Evolutionary conservation across 2,797 vertebrate genomes (phyloP).

Genomic region (Chaunax sp.): DNA sequence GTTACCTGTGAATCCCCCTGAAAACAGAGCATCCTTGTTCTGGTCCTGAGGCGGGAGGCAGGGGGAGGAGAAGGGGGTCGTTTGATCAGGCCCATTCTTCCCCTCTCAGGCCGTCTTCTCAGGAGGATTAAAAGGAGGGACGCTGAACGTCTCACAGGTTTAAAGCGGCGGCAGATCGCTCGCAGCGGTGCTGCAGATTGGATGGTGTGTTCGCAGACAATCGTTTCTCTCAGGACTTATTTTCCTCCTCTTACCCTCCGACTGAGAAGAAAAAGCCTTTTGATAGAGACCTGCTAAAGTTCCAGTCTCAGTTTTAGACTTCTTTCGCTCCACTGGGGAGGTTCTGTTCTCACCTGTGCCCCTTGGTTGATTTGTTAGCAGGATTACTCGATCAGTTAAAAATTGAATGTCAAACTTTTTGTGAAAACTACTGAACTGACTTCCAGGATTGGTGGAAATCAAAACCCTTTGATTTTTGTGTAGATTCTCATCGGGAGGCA

Average conservation of each 20-base stretch:
- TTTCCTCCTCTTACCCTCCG: constrained; percentile 34
- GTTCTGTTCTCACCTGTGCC: too few relatives aligned
- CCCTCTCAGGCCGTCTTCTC: constrained; percentile 57
- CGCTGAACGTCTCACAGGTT: constrained; percentile 34
- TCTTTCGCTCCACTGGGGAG: too few relatives aligned
- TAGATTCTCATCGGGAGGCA: too few relatives aligned
- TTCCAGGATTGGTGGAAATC: too few relatives aligned
- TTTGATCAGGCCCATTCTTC: constrained; percentile 73
- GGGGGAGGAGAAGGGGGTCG: constrained; percentile 20
- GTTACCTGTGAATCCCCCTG: constrained; percentile 60
- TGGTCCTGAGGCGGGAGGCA: constrained; percentile 7
- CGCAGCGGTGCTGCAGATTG: constrained; percentile 26
- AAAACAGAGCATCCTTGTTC: constrained; percentile 76
- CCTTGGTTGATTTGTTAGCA: too few relatives aligned
- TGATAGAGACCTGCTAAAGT: not conserved
- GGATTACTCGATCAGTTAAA: too few relatives aligned
- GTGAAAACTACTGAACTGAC: too few relatives aligned
- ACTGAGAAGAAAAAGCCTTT: constrained; percentile 34
- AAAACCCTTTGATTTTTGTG: too few relatives aligned
- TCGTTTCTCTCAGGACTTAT: constrained; percentile 51
- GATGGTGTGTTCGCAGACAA: constrained; percentile 34
- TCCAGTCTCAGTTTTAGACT: not conserved
- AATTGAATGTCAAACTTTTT: too few relatives aligned
- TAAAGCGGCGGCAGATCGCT: constrained; percentile 48
- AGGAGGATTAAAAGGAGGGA: constrained; percentile 70